Percentiles rank a stretch among this genome's conserved stretches.
Evolutionary conservation across 2,797 vertebrate genomes (phyloP).

Genomic region (Rhinatrema bivittatum): DNA sequence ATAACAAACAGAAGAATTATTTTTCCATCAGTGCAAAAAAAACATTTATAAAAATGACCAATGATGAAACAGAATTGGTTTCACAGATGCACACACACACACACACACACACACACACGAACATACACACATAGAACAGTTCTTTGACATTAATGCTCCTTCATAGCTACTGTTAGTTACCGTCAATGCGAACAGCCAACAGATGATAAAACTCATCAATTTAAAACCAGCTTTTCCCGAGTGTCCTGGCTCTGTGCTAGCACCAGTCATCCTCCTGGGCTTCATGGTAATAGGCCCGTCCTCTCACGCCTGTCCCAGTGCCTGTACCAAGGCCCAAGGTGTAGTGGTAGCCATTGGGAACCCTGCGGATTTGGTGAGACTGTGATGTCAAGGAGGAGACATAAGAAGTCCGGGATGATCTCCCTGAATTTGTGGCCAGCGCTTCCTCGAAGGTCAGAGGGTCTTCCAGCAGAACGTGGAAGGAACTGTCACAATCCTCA

Average conservation of each 20-base stretch:
- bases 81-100: no score
- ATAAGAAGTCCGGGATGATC: slow-evolving; percentile 69
- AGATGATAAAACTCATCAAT: slow-evolving; percentile 95
- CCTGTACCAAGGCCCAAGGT: slow-evolving; percentile 62
- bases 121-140: slow-evolving; percentile 9
- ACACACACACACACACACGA: no score
- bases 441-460: slow-evolving; percentile 80
- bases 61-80: no score
- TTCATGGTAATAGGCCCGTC: slow-evolving; percentile 75
- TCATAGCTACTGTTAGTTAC: no score
- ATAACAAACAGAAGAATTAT: no score
- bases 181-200: slow-evolving; percentile 37
- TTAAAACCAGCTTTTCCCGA: slow-evolving; percentile 26
- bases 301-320: slow-evolving; percentile 50
- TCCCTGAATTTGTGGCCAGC: slow-evolving; percentile 61
- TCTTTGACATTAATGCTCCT: not conserved
- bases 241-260: slow-evolving; percentile 60
- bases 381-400: slow-evolving; percentile 69
- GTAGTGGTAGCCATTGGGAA: slow-evolving; percentile 85
- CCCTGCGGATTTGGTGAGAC: slow-evolving; percentile 69
- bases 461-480: slow-evolving; percentile 59
- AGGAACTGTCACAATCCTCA: slow-evolving; percentile 42
- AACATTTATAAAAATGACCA: no score
- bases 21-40: no score
- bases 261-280: slow-evolving; percentile 87